A percentile compares a stretch with the other conserved stretches of the same genome.
phyloP scores from a whole-genome alignment of 2,113 vertebrate genomes.

The Scopus umbretta region DNA sequence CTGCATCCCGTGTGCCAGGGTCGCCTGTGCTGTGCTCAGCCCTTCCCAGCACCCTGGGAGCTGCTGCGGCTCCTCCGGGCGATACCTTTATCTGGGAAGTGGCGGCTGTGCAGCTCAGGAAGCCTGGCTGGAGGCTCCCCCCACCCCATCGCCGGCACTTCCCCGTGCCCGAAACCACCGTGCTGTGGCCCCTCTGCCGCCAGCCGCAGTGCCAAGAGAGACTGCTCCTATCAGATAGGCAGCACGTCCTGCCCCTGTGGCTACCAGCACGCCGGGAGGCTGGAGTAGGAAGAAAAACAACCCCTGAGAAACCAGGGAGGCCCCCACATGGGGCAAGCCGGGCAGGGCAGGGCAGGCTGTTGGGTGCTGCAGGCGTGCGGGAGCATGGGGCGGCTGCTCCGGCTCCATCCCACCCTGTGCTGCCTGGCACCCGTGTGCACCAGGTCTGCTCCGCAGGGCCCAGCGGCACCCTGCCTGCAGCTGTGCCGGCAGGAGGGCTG shows the following conservation, averaged over 20 bases:
- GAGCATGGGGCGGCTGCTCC: background rate
- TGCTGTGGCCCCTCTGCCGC: background rate
- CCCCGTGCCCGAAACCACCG: conserved; percentile 60
- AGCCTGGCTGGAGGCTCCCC: conserved; percentile 46
- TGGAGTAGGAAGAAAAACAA: conserved; percentile 52
- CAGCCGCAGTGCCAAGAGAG: conserved; percentile 2
- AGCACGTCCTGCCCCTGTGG: conserved; percentile 45
- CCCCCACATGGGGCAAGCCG: background rate
- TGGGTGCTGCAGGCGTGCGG: background rate
- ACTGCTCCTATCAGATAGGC: conserved; percentile 65
- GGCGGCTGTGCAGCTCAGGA: conserved; percentile 55
- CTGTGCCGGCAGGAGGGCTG: background rate
- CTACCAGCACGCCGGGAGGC: background rate
- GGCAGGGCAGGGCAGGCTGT: background rate
- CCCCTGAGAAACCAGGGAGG: background rate
- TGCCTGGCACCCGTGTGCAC: accelerated
- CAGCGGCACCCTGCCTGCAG: accelerated
- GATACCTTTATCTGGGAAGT: conserved; percentile 61
- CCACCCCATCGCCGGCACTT: conserved; percentile 35
- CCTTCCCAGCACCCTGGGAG: background rate
- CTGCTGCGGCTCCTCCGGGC: background rate
- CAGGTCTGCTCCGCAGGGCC: background rate
- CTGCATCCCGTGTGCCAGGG: background rate
- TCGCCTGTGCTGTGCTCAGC: accelerated
- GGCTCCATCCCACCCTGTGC: background rate